Evolutionary conservation across 2,797 vertebrate genomes (phyloP).

Genomic region (Carapus acus): DNA sequence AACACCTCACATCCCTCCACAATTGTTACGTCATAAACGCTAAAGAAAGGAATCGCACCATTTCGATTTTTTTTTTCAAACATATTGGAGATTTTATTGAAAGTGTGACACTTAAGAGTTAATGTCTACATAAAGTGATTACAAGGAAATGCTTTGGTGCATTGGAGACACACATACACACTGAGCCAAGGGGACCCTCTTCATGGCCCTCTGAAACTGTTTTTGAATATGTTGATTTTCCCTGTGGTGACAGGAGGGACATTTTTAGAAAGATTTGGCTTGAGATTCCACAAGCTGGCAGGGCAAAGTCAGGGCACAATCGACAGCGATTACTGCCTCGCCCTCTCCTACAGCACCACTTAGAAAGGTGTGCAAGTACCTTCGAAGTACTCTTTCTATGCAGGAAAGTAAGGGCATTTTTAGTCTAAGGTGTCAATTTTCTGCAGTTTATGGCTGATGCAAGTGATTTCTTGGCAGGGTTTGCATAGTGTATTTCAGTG

Average conservation of each 20-base stretch:
- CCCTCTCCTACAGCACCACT: neutral
- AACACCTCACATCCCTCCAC: slow-evolving; percentile 41
- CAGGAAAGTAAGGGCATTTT: neutral
- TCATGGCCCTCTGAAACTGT: slow-evolving; percentile 30
- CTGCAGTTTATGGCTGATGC: neutral
- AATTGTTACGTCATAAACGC: slow-evolving; percentile 3
- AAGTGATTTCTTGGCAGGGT: neutral
- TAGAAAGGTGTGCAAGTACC: no score
- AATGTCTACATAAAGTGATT: slow-evolving; percentile 4
- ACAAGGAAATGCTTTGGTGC: slow-evolving; percentile 9
- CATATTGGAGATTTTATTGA: slow-evolving; percentile 72
- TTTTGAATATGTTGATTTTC: no score
- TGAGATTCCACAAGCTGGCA: no score
- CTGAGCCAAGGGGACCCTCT: neutral
- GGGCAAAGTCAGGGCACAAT: no score
- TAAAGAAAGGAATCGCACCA: slow-evolving; percentile 19
- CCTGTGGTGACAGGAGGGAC: no score
- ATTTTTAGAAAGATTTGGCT: no score
- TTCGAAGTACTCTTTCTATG: no score
- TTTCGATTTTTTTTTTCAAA: slow-evolving; percentile 35
- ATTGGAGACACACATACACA: slow-evolving; percentile 2
- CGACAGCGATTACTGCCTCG: no score
- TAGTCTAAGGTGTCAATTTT: no score
- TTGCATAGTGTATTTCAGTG: neutral
- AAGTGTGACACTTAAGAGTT: slow-evolving; percentile 13